Percentiles rank a stretch among this genome's conserved stretches.
These are phyloP conservation scores for Drosophila eugracilis DNA, from an alignment of 1,140 invertebrate species.

Conservation along the genomic window DNA sequence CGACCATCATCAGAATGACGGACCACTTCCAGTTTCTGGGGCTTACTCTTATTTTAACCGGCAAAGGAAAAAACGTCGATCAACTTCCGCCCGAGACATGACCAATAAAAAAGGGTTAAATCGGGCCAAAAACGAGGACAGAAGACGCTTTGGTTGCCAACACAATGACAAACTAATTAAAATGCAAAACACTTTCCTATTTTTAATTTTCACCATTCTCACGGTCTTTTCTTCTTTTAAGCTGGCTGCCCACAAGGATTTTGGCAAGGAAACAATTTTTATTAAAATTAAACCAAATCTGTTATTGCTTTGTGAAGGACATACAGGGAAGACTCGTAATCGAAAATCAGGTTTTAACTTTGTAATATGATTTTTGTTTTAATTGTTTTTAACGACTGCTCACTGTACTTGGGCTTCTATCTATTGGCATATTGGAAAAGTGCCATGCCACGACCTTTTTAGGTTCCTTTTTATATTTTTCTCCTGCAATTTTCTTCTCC, in stretches of 20 bases:
- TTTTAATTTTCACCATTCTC: conserved; percentile 25
- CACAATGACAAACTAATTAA: conserved; percentile 59
- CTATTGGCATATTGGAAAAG: conserved; percentile 53
- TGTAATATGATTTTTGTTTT: background rate
- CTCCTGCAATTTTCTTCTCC: conserved; percentile 1
- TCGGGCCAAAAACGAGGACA: background rate
- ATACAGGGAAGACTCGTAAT: background rate
- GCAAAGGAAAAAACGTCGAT: conserved; percentile 51
- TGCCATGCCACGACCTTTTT: conserved; percentile 42
- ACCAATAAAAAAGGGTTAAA: conserved; percentile 61
- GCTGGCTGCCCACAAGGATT: conserved; percentile 8
- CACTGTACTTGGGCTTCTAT: conserved; percentile 28
- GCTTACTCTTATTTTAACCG: conserved; percentile 3
- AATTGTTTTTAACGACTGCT: background rate
- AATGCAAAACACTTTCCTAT: conserved; percentile 52
- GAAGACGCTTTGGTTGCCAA: background rate
- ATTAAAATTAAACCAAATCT: conserved; percentile 20
- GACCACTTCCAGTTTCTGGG: conserved; percentile 38
- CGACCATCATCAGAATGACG: conserved; percentile 50
- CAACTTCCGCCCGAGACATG: conserved; percentile 50
- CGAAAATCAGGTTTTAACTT: rapidly evolving
- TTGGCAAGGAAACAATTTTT: conserved; percentile 12
- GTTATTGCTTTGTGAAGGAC: conserved; percentile 1
- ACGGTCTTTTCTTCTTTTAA: background rate
- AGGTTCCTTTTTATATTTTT: conserved; percentile 11